Percentiles rank a stretch among this genome's conserved stretches.
Evolutionary conservation across 2,113 vertebrate genomes (phyloP).

Genomic region (Microtus ochrogaster): DNA sequence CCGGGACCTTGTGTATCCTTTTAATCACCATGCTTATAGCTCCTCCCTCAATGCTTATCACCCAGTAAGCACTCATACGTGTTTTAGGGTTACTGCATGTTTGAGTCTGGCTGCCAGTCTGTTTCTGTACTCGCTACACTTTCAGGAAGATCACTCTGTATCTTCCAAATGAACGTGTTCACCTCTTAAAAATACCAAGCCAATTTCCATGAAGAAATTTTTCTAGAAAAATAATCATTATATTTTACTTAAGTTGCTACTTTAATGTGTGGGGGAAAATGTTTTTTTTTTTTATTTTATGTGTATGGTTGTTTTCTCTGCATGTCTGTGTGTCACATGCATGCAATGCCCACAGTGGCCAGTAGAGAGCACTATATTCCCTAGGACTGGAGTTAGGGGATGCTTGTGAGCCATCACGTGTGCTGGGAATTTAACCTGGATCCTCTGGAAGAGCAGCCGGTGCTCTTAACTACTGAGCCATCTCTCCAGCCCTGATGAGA

Average conservation of each 20-base stretch:
- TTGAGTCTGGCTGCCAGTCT: background rate
- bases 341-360: background rate
- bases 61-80: background rate
- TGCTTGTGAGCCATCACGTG: background rate
- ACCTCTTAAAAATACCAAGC: background rate
- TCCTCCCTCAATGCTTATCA: background rate
- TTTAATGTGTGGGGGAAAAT: background rate
- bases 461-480: background rate
- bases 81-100: background rate
- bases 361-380: background rate
- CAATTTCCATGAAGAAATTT: constrained; percentile 43
- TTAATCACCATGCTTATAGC: background rate
- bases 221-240: constrained; percentile 51
- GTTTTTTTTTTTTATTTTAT: background rate
- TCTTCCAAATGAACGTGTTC: constrained; percentile 13
- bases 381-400: background rate
- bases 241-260: constrained; percentile 30
- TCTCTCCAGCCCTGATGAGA: background rate
- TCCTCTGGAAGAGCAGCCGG: background rate
- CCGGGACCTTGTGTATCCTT: background rate
- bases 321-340: background rate
- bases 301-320: background rate
- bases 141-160: constrained; percentile 17
- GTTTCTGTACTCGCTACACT: constrained; percentile 26
- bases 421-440: background rate